Base-by-base conservation (phyloP, 2,113 vertebrate genomes). In the Nothoprocta perdicaria region DNA sequence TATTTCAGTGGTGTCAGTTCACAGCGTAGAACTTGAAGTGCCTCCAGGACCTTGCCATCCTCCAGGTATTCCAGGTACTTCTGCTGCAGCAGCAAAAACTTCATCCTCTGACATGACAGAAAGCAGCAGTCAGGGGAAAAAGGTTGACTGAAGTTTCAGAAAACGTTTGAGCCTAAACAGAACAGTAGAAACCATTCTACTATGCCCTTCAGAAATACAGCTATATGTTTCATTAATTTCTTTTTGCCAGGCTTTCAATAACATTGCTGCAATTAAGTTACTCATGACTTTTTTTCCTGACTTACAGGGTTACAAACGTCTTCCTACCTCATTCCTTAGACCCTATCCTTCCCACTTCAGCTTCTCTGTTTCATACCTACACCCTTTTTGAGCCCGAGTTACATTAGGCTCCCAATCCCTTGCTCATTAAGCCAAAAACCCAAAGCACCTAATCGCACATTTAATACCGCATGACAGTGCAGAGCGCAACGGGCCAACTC, bases 61-160 rank as follows among this genome's bases (percentile, higher is more conserved):
- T 99, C 99, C 96, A 99, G 98, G 96, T 99, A 99, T 90, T 99
- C 99, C 97, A 99, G 97, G 96, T 99, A 99, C 96, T 99, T 99
- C 97, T 99, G 99, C 98, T 99, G 99, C 96, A 99, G 98, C 97
- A 99, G 98, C 93, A 99, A 97, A 97, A 99, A 99, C 98, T 99
- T 99, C 99, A 99, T 99, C 95, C 98, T 98, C 99, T 99, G 96
- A 93, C 96, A 97, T 96, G 88, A 98, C 96, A 98, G 97, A 98
- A 98, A 98, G 97, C 96, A 98, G 97, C 97, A 96, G 97, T 97
- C 97, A 97, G 97, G 95, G 94, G 97, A 97, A 97, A 98, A 97
- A 97, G 95, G 97, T 94, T 96, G 98, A 97, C 89, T 97, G 97
- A 97, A 97, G 97, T 96, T 97, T 98, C 98, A 98, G 97, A 98